phyloP scores from a whole-genome alignment of 2,797 vertebrate species.

The Echeneis naucrates region DNA sequence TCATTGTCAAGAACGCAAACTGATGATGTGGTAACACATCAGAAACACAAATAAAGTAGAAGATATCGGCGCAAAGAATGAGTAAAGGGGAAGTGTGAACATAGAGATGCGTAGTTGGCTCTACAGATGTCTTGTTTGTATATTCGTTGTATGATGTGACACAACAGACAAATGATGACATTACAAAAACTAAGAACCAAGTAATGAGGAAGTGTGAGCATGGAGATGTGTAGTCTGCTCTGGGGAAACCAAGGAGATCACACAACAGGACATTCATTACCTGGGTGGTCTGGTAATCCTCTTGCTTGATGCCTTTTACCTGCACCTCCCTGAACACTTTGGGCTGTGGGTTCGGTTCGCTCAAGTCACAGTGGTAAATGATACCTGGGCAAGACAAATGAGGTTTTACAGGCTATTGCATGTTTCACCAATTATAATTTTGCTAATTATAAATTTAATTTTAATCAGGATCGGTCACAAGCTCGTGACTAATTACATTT shows the following conservation, averaged over 20 bases:
- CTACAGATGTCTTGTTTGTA: too few species aligned
- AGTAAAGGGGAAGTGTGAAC: background rate
- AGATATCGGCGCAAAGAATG: background rate
- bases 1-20: background rate
- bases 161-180: too few species aligned
- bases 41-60: background rate
- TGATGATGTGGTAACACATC: background rate
- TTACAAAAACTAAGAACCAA: too few species aligned
- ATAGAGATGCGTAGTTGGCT: background rate
- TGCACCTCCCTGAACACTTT: conserved; percentile 82
- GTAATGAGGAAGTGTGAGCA: background rate
- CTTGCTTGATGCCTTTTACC: conserved; percentile 80
- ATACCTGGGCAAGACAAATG: conserved; percentile 69
- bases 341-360: conserved; percentile 69
- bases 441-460: too few species aligned
- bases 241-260: background rate
- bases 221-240: background rate
- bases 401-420: background rate
- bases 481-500: background rate
- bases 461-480: background rate
- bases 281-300: conserved; percentile 83
- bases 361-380: conserved; percentile 86
- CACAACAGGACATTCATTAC: conserved; percentile 40
- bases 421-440: background rate
- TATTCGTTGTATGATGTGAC: too few species aligned